Evolutionary conservation across 1,140 invertebrate species (phyloP).

Genomic region (Camponotus pennsylvanicus): DNA sequence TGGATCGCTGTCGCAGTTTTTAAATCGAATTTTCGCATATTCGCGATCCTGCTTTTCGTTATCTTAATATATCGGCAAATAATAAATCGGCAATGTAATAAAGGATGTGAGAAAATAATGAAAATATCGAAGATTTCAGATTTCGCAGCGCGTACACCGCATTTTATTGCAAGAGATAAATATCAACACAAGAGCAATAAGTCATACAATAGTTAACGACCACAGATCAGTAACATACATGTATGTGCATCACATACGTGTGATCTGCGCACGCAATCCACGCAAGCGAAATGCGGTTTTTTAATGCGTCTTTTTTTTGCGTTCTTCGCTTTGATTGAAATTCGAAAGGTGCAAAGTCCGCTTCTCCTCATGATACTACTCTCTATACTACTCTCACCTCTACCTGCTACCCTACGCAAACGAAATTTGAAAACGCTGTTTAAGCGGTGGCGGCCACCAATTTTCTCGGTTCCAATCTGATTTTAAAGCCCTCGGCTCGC

Average conservation of each 20-base stretch:
- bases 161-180: constrained; percentile 84
- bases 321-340: neutral
- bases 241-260: constrained; percentile 56
- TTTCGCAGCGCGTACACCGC: constrained; percentile 78
- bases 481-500: constrained; percentile 91
- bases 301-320: neutral
- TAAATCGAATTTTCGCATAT: neutral
- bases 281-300: neutral
- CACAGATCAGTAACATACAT: constrained; percentile 76
- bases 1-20: neutral
- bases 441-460: constrained; percentile 78
- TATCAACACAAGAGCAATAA: constrained; percentile 73
- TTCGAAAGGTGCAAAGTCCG: neutral
- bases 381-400: neutral
- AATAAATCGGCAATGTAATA: neutral
- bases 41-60: neutral
- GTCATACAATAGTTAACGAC: constrained; percentile 65
- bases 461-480: constrained; percentile 90
- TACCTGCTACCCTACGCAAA: neutral
- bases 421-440: neutral
- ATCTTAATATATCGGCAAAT: neutral
- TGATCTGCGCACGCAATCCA: constrained; percentile 6
- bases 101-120: neutral
- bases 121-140: constrained; percentile 21
- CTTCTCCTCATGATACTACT: neutral